Conservation (phyloP, 23 tunicate genomes). For the Oikopleura vanhoeffeni region DNA sequence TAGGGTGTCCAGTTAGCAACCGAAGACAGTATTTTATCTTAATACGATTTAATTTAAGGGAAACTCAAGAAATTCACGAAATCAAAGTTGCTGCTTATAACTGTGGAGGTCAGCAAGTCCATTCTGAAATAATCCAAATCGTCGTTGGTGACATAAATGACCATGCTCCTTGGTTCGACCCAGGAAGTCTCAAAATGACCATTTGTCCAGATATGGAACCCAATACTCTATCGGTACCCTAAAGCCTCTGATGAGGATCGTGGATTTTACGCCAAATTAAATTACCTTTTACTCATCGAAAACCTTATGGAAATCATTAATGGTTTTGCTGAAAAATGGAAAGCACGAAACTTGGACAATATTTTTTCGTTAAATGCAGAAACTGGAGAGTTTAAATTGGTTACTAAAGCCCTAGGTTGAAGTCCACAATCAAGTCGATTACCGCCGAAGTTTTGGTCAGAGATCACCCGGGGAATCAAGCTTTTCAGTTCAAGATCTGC, state of each 20-base stretch:
- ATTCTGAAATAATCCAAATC: neutral
- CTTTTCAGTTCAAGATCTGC: neutral
- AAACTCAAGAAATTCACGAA: neutral
- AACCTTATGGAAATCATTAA: neutral
- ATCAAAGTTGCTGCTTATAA: neutral
- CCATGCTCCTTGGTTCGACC: neutral
- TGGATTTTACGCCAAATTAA: neutral
- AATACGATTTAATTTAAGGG: neutral
- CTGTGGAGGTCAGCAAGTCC: neutral
- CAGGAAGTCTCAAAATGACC: neutral
- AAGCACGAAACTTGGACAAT: neutral
- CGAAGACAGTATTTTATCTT: too few species aligned
- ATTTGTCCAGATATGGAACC: neutral
- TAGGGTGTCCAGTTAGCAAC: too few species aligned
- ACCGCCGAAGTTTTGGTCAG: neutral
- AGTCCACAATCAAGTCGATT: neutral
- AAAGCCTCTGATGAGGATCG: neutral
- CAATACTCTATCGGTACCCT: neutral
- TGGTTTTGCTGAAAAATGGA: neutral
- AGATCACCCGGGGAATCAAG: constrained; percentile 11
- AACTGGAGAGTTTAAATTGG: neutral
- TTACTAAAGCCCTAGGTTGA: neutral
- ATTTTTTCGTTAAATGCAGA: neutral
- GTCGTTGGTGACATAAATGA: neutral
- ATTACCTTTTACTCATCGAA: neutral